These are phyloP conservation scores for Centropus unirufus DNA, from an alignment of 2,113 vertebrate species.

Conservation along the genomic window DNA sequence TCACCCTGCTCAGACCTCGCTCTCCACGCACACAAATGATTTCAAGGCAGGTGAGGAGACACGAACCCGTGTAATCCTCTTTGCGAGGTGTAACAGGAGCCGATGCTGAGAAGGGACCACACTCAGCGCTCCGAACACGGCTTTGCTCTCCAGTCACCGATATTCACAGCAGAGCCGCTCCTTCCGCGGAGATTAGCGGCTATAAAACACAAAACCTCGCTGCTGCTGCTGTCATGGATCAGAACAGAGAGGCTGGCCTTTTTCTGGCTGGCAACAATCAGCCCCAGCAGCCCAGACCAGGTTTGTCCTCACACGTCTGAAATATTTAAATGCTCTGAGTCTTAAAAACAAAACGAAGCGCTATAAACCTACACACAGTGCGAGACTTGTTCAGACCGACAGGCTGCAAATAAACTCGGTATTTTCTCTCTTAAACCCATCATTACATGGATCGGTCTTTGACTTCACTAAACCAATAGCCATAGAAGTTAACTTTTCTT, in stretches of 20 bases:
- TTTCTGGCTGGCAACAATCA: neutral
- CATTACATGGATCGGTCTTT: neutral
- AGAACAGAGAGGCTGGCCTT: neutral
- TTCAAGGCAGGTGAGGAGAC: neutral
- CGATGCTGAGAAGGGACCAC: neutral
- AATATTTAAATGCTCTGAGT: neutral
- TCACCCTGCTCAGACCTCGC: neutral
- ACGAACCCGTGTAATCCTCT: constrained; percentile 14
- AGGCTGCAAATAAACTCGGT: neutral
- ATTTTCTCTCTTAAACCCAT: neutral
- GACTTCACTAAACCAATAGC: neutral
- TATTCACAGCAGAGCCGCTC: constrained; percentile 7
- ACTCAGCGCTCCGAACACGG: neutral
- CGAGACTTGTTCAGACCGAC: neutral
- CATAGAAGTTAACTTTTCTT: neutral
- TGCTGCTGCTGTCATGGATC: neutral
- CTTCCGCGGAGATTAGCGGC: constrained; percentile 26
- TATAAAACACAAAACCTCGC: neutral
- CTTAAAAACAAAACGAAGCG: neutral
- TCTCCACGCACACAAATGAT: neutral
- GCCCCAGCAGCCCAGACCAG: neutral
- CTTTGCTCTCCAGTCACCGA: constrained; percentile 35
- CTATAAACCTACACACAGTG: neutral
- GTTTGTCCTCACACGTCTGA: neutral
- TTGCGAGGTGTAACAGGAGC: constrained; percentile 25